Evolutionary conservation across 2,797 vertebrate genomes (phyloP), one percentile per base, ranked within the genome.

Genomic region (Eidolon dupreanum): DNA sequence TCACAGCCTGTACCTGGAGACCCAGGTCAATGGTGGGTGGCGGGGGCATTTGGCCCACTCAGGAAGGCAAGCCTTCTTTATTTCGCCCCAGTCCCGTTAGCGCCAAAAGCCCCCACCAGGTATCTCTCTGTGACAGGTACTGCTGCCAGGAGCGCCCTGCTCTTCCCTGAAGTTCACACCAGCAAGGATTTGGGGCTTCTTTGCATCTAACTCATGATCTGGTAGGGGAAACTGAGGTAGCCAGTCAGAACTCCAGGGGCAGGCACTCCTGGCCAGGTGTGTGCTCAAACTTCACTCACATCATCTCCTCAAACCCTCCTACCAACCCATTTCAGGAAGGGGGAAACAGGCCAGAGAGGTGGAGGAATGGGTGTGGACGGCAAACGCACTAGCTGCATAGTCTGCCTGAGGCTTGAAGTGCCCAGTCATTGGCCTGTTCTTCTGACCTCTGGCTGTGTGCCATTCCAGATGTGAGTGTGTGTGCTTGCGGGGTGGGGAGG

Each of bases 161-260:
- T 24, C 41, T 1, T 0, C n/a, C 46, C 94, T 6, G 11, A n/a
- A 3, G 28, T 38, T 46, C 73, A 31, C 41, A 3, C 22, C 1
- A 16, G 59, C 22, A 61, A 63, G n/a, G 28, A 8, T 33, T 66
- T 7, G 8, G 26, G 20, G 43, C 17, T n/a, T 49, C 10, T 26
- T 5, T 8, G 73, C 57, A 11, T 7, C 8, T 13, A 2, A 41
- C 7, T n/a, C 53, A 2, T 0, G 15, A 82, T 6, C 28, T 38
- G 24, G 41, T 26, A 26, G 78, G 86, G 68, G 79, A 51, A 66
- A 66, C 55, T 20, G 71, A 91, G 95, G 61, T 75, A 59, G 43
- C 10, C 55, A 7, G 13, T 5, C 8, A 1, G 1, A 49, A 59
- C 31, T 26, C 26, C 0, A 0, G 2, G 1, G 49, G 10, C 2